Conservation (phyloP, 2,797 vertebrate genomes). For the Otolemur crassicaudatus region DNA sequence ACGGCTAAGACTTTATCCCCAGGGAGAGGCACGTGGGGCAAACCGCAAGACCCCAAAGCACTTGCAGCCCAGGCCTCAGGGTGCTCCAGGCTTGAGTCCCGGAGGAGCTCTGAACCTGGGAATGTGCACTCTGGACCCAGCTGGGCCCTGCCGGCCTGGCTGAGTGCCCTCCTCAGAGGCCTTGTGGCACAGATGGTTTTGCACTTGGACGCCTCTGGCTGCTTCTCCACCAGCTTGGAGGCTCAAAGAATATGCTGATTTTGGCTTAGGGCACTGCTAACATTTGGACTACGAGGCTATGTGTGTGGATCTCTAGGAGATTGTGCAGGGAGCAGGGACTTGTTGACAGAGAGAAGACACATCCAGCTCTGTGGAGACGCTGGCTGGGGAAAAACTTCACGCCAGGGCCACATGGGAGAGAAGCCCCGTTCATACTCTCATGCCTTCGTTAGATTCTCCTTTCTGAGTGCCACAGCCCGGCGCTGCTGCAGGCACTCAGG, state of each 20-base stretch:
- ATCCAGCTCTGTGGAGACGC: not conserved
- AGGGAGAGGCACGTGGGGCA: not conserved
- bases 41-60: not conserved
- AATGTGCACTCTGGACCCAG: fast-evolving
- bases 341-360: not conserved
- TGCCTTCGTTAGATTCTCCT: fast-evolving
- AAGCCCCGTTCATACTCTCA: fast-evolving
- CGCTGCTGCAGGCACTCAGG: fast-evolving
- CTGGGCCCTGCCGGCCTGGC: not conserved
- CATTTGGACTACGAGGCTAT: not conserved
- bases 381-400: not conserved
- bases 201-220: not conserved
- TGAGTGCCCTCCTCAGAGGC: not conserved
- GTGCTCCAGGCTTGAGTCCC: not conserved
- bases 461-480: not conserved
- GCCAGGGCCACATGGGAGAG: not conserved
- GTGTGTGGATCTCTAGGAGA: not conserved
- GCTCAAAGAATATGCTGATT: not conserved
- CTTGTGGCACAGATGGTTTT: not conserved
- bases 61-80: not conserved
- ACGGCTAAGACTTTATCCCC: not conserved
- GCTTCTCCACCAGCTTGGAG: not conserved
- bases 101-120: not conserved
- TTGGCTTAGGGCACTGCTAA: not conserved
- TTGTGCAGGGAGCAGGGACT: not conserved